A percentile compares a stretch with the other conserved stretches of the same genome.
Evolutionary conservation across 2,888 invertebrate species (phyloP).

Genomic region (Leptogaster cylindrica): DNA sequence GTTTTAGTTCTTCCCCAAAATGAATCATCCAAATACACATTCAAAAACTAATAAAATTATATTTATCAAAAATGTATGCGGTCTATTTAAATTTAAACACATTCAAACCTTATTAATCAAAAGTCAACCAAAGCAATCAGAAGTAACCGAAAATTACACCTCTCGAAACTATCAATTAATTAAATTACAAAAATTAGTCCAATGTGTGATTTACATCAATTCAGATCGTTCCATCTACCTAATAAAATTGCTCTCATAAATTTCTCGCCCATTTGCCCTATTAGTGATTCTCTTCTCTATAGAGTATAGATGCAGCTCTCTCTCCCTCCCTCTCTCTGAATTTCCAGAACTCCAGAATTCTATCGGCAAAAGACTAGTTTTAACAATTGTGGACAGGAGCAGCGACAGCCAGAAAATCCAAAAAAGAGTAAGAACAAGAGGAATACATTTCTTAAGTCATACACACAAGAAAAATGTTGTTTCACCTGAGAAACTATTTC

Average conservation of each 20-base stretch:
- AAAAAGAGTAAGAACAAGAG: slow-evolving; percentile 14
- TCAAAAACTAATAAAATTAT: too few species aligned
- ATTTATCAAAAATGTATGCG: too few species aligned
- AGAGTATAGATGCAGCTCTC: too few species aligned
- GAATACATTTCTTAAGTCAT: slow-evolving; percentile 25
- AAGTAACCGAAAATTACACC: slow-evolving; percentile 7
- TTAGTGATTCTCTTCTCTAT: slow-evolving; percentile 5
- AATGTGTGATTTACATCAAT: slow-evolving; percentile 38
- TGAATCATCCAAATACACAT: too few species aligned
- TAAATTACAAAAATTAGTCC: slow-evolving; percentile 37
- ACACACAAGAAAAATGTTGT: slow-evolving; percentile 42
- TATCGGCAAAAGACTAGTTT: neutral
- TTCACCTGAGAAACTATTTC: slow-evolving; percentile 41
- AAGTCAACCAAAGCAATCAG: too few species aligned
- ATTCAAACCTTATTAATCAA: too few species aligned
- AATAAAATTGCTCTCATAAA: slow-evolving; percentile 31
- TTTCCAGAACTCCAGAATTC: neutral
- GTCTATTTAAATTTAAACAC: too few species aligned
- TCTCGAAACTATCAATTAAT: slow-evolving; percentile 18
- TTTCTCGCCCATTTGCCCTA: slow-evolving; percentile 14
- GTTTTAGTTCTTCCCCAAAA: too few species aligned
- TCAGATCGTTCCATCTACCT: slow-evolving; percentile 26
- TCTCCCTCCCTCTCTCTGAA: slow-evolving; percentile 7
- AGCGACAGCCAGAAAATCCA: slow-evolving; percentile 17
- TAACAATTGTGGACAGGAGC: neutral